Conservation (phyloP, 2,888 invertebrate genomes). For the Phytoseiulus persimilis region DNA sequence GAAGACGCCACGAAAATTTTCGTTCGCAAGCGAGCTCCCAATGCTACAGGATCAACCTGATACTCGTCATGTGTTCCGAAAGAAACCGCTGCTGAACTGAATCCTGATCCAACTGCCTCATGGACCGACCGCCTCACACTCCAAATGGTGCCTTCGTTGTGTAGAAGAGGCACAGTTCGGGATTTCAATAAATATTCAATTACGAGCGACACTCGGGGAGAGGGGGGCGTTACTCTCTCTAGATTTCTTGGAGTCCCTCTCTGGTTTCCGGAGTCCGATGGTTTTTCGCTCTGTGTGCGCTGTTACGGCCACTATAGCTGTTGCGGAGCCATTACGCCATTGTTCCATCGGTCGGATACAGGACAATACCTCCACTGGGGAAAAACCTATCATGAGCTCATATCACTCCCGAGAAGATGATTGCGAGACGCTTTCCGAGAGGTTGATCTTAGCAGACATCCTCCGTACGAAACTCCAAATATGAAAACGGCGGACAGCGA, state of each 20-base stretch:
- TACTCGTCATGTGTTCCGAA: no score
- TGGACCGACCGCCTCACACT: background rate
- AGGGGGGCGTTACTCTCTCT: background rate
- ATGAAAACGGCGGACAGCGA: no score
- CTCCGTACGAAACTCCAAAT: background rate
- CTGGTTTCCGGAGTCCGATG: background rate
- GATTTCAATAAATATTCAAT: slow-evolving; percentile 38
- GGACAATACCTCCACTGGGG: background rate
- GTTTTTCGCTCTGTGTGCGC: background rate
- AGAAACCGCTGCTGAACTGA: no score
- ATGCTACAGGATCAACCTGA: no score
- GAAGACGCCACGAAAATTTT: no score
- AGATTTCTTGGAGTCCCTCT: background rate
- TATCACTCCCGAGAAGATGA: background rate
- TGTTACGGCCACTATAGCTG: background rate
- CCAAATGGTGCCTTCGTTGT: background rate
- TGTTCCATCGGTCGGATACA: background rate
- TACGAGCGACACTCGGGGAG: background rate
- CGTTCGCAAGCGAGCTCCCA: no score
- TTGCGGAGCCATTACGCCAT: background rate
- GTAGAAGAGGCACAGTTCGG: background rate
- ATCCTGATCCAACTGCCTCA: no score
- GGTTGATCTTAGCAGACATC: background rate
- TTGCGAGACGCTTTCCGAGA: background rate
- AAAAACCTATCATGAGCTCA: background rate